Evolutionary conservation across 2,888 invertebrate species (phyloP).

Genomic region (Phytoseiulus persimilis): DNA sequence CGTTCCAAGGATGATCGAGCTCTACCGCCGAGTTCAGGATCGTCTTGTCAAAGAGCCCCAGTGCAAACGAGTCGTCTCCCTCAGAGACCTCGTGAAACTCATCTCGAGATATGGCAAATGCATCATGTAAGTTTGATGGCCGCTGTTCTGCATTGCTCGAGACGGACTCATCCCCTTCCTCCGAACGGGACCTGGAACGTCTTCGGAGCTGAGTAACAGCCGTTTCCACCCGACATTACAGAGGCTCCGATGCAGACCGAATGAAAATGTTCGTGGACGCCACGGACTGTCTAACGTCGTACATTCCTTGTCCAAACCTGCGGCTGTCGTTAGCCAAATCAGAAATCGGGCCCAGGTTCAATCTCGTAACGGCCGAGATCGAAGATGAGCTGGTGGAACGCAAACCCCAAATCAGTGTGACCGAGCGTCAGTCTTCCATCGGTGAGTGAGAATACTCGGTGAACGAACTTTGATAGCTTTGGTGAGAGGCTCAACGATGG

Average conservation of each 20-base stretch:
- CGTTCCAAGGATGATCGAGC: neutral
- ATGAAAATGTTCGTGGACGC: constrained; percentile 20
- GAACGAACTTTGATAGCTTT: too few species aligned
- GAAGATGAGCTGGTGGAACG: neutral
- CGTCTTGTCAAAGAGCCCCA: neutral
- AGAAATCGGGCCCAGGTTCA: neutral
- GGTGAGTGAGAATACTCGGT: neutral
- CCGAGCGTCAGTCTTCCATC: neutral
- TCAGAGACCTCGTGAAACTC: constrained; percentile 9
- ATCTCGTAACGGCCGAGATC: neutral
- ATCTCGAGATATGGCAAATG: neutral
- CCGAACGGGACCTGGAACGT: neutral
- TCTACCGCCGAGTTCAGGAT: constrained; percentile 6
- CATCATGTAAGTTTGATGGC: neutral
- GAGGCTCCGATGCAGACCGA: neutral
- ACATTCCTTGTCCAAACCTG: neutral
- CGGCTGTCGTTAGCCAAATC: neutral
- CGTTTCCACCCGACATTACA: neutral
- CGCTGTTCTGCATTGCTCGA: neutral
- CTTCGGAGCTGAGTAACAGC: too few species aligned
- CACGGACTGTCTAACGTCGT: neutral
- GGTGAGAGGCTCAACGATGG: too few species aligned
- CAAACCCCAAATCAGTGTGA: neutral
- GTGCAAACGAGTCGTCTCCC: constrained; percentile 16
- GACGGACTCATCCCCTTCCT: neutral